Evolutionary conservation across 2,113 vertebrate species (phyloP).

Genomic region (Anolis carolinensis): DNA sequence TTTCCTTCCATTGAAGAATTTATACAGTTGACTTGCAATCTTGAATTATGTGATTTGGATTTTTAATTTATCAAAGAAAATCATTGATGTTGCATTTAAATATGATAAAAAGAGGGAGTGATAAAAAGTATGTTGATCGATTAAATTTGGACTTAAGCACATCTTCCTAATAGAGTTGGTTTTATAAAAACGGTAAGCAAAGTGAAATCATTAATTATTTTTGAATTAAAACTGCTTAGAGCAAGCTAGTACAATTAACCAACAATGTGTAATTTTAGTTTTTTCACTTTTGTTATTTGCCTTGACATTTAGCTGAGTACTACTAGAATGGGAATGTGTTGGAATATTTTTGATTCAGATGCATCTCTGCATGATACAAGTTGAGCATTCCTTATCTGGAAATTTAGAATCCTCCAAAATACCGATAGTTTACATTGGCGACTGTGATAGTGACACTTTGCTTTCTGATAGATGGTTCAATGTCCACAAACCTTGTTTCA

Average conservation of each 20-base stretch:
- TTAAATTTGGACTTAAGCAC: background rate
- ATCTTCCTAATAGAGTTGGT: background rate
- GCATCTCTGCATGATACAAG: background rate
- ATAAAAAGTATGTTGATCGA: background rate
- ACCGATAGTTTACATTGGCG: no score
- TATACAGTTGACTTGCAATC: constrained; percentile 24
- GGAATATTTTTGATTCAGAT: background rate
- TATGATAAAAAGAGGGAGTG: background rate
- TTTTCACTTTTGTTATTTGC: background rate
- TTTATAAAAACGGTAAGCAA: background rate
- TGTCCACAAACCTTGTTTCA: no score
- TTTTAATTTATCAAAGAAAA: background rate
- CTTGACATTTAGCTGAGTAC: background rate
- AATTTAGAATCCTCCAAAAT: no score
- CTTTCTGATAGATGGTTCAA: no score
- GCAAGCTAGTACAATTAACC: background rate
- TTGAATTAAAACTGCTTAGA: background rate
- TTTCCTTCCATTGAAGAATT: no score
- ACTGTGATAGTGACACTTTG: no score
- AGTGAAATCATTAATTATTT: background rate
- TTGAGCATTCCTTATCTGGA: no score
- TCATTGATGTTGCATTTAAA: constrained; percentile 4
- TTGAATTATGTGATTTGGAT: background rate
- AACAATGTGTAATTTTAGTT: background rate
- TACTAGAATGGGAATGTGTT: background rate